Conservation (phyloP, 2,888 invertebrate species). For the Watsonalla binaria region DNA sequence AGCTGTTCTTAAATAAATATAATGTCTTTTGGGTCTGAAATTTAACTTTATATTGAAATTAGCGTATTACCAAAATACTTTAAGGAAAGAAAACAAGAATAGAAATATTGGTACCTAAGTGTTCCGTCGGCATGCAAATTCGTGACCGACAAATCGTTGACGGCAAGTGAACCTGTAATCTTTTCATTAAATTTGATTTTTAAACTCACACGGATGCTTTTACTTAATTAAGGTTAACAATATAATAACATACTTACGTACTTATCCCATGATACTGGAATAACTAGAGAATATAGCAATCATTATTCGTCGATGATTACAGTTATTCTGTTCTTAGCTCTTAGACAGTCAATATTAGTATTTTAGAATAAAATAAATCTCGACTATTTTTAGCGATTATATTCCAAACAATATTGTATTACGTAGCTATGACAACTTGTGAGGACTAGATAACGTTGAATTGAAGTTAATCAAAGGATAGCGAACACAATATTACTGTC, state of each 20-base stretch:
- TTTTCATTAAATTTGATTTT: conserved; percentile 27
- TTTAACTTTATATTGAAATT: too few relatives aligned
- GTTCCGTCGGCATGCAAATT: conserved; percentile 24
- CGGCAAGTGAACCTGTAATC: conserved; percentile 28
- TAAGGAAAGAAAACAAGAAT: too few relatives aligned
- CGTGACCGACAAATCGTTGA: conserved; percentile 35
- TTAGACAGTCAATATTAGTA: background rate
- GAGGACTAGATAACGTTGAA: too few relatives aligned
- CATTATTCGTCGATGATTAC: background rate
- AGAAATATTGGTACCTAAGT: background rate
- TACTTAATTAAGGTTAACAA: background rate
- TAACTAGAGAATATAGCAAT: background rate
- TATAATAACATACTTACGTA: background rate
- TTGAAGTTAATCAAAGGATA: too few relatives aligned
- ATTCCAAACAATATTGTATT: too few relatives aligned
- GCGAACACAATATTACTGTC: too few relatives aligned
- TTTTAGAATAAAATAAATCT: too few relatives aligned
- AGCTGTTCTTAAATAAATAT: too few relatives aligned
- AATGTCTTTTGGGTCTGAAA: too few relatives aligned
- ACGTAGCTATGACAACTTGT: too few relatives aligned
- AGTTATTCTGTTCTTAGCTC: background rate
- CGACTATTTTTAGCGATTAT: too few relatives aligned
- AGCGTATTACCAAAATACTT: too few relatives aligned
- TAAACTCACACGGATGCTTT: conserved; percentile 13
- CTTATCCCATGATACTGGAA: background rate